Conservation (phyloP, 2,888 invertebrate genomes). For the Chesias legatella region DNA sequence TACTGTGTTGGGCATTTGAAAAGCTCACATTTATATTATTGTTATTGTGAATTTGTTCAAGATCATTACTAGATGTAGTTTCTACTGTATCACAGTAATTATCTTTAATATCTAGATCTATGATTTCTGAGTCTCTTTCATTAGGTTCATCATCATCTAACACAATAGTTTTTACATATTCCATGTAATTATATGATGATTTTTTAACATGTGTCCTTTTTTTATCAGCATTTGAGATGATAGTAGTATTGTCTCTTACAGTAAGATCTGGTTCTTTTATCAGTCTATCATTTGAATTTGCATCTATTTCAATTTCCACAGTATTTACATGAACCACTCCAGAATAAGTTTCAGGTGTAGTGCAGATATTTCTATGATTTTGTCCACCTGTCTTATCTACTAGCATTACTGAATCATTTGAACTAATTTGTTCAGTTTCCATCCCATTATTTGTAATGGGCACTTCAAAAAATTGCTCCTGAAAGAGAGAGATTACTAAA, state of each 20-base stretch:
- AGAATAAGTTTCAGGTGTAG: too few relatives aligned
- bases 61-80: not conserved
- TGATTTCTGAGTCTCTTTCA: not conserved
- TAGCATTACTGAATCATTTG: not conserved
- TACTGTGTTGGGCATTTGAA: too few relatives aligned
- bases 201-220: not conserved
- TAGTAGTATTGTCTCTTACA: too few relatives aligned
- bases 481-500: conserved; percentile 1
- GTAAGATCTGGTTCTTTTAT: too few relatives aligned
- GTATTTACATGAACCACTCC: too few relatives aligned
- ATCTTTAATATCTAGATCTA: conserved; percentile 10
- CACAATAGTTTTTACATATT: not conserved
- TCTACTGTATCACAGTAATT: conserved; percentile 11
- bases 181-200: not conserved
- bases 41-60: not conserved
- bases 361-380: too few relatives aligned
- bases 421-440: not conserved
- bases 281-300: not conserved
- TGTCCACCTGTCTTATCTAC: too few relatives aligned
- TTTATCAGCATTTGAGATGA: too few relatives aligned
- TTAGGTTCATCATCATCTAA: conserved; percentile 8
- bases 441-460: conserved; percentile 2
- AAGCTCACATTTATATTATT: not conserved
- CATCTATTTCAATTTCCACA: not conserved
- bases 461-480: conserved; percentile 14